A percentile compares a stretch with the other conserved stretches of the same genome.
Evolutionary conservation across 2,113 vertebrate species (phyloP).

Genomic region (Phrynosoma platyrhinos): DNA sequence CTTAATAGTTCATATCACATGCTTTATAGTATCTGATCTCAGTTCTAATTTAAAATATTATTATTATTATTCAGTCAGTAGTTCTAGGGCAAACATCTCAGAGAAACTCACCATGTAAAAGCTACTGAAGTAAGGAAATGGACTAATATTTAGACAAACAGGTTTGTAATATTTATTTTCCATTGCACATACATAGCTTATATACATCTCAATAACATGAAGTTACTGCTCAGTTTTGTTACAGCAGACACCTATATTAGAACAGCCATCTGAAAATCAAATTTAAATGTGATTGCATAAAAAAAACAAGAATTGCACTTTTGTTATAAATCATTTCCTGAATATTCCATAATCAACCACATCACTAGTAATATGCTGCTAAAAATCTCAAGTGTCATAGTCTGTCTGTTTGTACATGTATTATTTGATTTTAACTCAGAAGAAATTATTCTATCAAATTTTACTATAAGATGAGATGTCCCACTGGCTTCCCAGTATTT

Average conservation of each 20-base stretch:
- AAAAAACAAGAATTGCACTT: constrained; percentile 75
- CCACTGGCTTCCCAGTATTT: constrained; percentile 62
- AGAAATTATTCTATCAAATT: constrained; percentile 62
- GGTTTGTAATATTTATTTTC: constrained; percentile 84
- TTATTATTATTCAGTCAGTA: constrained; percentile 12
- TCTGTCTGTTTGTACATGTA: constrained; percentile 72
- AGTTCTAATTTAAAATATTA: not conserved
- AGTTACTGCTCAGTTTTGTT: constrained; percentile 78
- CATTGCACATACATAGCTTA: constrained; percentile 82
- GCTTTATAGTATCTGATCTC: no score
- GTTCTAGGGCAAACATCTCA: not conserved
- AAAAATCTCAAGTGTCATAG: constrained; percentile 65
- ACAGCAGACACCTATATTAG: constrained; percentile 78
- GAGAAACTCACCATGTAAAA: not conserved
- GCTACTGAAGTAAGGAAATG: constrained; percentile 60
- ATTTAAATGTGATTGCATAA: constrained; percentile 73
- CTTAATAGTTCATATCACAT: no score
- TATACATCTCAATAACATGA: constrained; percentile 85
- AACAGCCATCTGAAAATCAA: constrained; percentile 77
- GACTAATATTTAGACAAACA: constrained; percentile 78
- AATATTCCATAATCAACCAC: constrained; percentile 71
- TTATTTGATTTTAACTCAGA: constrained; percentile 12
- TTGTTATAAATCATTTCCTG: constrained; percentile 66
- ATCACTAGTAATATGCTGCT: constrained; percentile 60
- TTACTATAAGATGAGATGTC: constrained; percentile 70